A percentile compares a stretch with the other conserved stretches of the same genome.
phyloP scores from a whole-genome alignment of 2,888 invertebrate genomes.

The Eupithecia abbreviata region DNA sequence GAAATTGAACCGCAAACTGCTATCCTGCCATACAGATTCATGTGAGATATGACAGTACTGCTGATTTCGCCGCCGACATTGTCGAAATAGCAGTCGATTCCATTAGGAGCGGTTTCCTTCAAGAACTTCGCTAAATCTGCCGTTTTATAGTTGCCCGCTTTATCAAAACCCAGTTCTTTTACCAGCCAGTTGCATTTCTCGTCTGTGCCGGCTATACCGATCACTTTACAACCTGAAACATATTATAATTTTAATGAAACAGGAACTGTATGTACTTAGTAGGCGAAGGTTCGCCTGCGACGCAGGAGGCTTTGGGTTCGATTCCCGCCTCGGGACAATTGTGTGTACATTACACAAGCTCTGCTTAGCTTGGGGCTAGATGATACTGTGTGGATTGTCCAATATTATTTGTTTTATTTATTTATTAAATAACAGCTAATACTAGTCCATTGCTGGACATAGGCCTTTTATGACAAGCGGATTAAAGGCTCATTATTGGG shows the following conservation, averaged over 20 bases:
- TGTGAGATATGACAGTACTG: slow-evolving; percentile 82
- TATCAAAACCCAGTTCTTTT: slow-evolving; percentile 86
- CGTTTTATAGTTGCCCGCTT: slow-evolving; percentile 89
- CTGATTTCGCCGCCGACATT: slow-evolving; percentile 89
- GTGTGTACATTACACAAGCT: too few relatives aligned
- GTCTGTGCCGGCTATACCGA: slow-evolving; percentile 88
- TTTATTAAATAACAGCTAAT: not conserved
- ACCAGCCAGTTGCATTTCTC: slow-evolving; percentile 88
- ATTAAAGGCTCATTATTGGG: too few relatives aligned
- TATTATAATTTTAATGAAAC: not conserved
- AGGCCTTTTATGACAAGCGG: not conserved
- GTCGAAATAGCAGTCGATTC: slow-evolving; percentile 90
- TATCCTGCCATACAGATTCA: slow-evolving; percentile 85
- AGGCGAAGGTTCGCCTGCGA: too few relatives aligned
- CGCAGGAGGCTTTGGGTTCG: too few relatives aligned
- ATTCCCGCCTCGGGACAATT: too few relatives aligned
- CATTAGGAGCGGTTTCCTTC: slow-evolving; percentile 86
- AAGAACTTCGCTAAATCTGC: slow-evolving; percentile 80
- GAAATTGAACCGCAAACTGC: slow-evolving; percentile 87
- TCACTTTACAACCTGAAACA: slow-evolving; percentile 84
- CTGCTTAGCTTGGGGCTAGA: too few relatives aligned
- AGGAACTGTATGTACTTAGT: not conserved
- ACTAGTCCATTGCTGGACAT: not conserved
- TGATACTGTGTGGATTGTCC: too few relatives aligned
- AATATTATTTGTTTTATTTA: too few relatives aligned